Conservation (phyloP, 2,797 vertebrate species). For the Muscicapa comitata region DNA sequence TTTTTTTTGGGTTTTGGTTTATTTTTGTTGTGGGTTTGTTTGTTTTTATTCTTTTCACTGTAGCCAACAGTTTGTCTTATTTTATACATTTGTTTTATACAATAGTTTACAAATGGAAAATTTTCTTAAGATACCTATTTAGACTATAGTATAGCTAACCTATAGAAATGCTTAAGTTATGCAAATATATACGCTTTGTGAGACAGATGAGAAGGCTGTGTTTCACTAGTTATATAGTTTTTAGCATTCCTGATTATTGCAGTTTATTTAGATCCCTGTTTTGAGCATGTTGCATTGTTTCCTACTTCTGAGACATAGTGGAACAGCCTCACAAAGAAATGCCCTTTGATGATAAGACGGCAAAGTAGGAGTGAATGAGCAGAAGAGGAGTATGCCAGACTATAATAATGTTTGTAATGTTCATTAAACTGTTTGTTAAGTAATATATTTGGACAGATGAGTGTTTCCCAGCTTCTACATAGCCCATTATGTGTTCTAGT, state of each 20-base stretch:
- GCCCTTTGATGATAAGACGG: conserved; percentile 5
- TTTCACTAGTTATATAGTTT: background rate
- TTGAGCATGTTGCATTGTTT: background rate
- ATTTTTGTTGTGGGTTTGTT: background rate
- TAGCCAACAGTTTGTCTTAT: background rate
- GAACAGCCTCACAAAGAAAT: background rate
- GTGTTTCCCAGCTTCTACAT: conserved; percentile 68
- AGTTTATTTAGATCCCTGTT: background rate
- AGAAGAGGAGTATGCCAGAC: conserved; percentile 18
- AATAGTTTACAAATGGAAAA: conserved; percentile 20
- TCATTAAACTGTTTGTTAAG: conserved; percentile 78
- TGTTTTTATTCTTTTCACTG: background rate
- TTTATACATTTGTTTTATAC: background rate
- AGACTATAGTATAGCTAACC: conserved; percentile 5
- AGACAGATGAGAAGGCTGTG: background rate
- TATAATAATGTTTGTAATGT: conserved; percentile 53
- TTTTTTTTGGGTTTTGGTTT: background rate
- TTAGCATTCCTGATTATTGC: background rate
- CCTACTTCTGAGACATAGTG: background rate
- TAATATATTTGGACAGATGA: conserved; percentile 65
- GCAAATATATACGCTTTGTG: background rate
- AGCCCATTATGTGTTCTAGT: conserved; percentile 76
- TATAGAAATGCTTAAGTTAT: background rate
- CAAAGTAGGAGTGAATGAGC: conserved; percentile 13
- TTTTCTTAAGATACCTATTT: background rate